A percentile compares a stretch with the other conserved stretches of the same genome.
Conservation (phyloP, 92 coral and sea anemone genomes). For the Porites rus region DNA sequence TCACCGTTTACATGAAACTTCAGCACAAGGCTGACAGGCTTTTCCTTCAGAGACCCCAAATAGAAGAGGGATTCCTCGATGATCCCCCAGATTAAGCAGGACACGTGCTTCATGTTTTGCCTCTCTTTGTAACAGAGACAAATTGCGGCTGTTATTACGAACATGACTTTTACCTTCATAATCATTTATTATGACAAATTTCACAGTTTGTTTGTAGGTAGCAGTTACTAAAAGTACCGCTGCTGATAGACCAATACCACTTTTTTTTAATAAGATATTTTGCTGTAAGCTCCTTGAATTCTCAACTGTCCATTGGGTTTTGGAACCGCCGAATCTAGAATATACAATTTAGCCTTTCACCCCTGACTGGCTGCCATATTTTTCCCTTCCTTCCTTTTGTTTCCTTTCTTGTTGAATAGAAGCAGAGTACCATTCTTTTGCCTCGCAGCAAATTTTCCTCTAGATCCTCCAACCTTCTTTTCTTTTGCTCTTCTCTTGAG, state of each 20-base stretch:
- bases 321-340: too few relatives aligned
- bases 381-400: too few relatives aligned
- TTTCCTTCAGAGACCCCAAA: slow-evolving; percentile 40
- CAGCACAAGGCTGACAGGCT: slow-evolving; percentile 33
- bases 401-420: too few relatives aligned
- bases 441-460: too few relatives aligned
- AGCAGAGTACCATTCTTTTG: too few relatives aligned
- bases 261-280: slow-evolving; percentile 4
- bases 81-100: slow-evolving; percentile 40
- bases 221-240: slow-evolving; percentile 38
- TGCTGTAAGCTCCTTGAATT: slow-evolving; percentile 17
- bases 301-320: neutral
- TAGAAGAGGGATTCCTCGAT: slow-evolving; percentile 47
- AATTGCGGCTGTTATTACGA: neutral
- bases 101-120: slow-evolving; percentile 28
- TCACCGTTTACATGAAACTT: slow-evolving; percentile 55
- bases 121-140: slow-evolving; percentile 7
- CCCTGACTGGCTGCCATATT: too few relatives aligned
- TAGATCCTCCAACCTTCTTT: too few relatives aligned
- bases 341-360: too few relatives aligned
- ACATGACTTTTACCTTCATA: slow-evolving; percentile 22
- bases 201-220: slow-evolving; percentile 10
- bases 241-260: slow-evolving; percentile 19
- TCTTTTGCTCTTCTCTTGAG: too few relatives aligned
- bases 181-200: slow-evolving; percentile 44